These are phyloP conservation scores for Apogon hyalosoma DNA, from an alignment of 2,797 vertebrate genomes.

Conservation along the genomic window DNA sequence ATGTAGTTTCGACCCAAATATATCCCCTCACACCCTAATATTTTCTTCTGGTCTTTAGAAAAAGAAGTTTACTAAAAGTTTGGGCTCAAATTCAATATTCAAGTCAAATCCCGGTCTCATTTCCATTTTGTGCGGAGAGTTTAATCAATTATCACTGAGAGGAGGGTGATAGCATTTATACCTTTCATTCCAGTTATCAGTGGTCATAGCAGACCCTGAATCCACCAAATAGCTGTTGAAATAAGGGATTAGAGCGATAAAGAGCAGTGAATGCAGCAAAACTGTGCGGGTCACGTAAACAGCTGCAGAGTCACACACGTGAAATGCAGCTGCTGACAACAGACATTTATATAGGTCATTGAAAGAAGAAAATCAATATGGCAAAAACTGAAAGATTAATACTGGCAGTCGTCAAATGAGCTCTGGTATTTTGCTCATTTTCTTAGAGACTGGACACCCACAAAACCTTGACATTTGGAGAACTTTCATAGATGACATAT, in stretches of 20 bases:
- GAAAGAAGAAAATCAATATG: slow-evolving; percentile 63
- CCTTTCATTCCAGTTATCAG: slow-evolving; percentile 63
- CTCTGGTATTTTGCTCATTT: slow-evolving; percentile 49
- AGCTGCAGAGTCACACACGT: slow-evolving; percentile 40
- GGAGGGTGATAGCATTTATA: slow-evolving; percentile 48
- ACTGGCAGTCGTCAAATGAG: slow-evolving; percentile 45
- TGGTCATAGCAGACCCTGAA: slow-evolving; percentile 58
- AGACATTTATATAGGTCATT: slow-evolving; percentile 68
- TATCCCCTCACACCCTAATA: neutral
- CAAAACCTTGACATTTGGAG: slow-evolving; percentile 46
- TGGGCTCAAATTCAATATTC: slow-evolving; percentile 25
- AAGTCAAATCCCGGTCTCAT: slow-evolving; percentile 37
- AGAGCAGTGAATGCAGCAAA: slow-evolving; percentile 49
- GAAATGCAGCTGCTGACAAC: slow-evolving; percentile 48
- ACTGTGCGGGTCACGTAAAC: slow-evolving; percentile 44
- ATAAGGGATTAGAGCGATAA: slow-evolving; percentile 72
- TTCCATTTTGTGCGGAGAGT: slow-evolving; percentile 41
- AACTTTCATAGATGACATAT: slow-evolving; percentile 17
- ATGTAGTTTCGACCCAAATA: neutral
- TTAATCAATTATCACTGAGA: slow-evolving; percentile 61
- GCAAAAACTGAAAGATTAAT: slow-evolving; percentile 63
- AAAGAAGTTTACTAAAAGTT: neutral
- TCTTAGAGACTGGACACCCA: slow-evolving; percentile 37
- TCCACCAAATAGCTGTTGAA: slow-evolving; percentile 66
- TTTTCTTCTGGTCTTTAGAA: slow-evolving; percentile 18